phyloP scores from a whole-genome alignment of 1,140 invertebrate genomes.

The Drosophila dunni region DNA sequence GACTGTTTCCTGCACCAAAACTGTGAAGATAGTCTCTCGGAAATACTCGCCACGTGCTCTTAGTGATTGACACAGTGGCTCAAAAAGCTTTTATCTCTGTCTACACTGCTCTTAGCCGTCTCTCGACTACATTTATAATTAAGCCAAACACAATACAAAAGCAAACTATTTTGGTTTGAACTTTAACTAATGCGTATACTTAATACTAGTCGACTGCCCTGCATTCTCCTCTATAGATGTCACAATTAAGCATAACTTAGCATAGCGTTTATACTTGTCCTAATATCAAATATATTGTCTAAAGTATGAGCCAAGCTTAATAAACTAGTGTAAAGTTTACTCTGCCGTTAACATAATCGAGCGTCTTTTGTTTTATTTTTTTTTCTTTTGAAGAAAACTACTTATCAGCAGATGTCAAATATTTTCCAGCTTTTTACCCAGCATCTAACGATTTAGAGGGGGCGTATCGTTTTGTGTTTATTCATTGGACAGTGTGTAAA shows the following conservation, averaged over 20 bases:
- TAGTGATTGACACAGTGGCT: slow-evolving; percentile 36
- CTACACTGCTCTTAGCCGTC: neutral
- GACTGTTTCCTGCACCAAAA: slow-evolving; percentile 56
- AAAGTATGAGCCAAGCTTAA: slow-evolving; percentile 14
- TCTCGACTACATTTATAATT: slow-evolving; percentile 37
- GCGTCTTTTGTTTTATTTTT: neutral
- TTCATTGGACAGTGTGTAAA: neutral
- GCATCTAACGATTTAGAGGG: neutral
- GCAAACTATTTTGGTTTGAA: slow-evolving; percentile 2
- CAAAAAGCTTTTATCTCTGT: slow-evolving; percentile 21
- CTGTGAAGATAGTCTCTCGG: slow-evolving; percentile 49
- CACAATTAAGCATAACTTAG: slow-evolving; percentile 17
- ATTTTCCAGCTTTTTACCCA: slow-evolving; percentile 1
- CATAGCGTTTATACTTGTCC: slow-evolving; percentile 3
- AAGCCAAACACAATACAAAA: slow-evolving; percentile 16
- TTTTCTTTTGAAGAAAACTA: neutral
- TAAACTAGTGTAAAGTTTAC: slow-evolving; percentile 27
- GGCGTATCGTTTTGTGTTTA: neutral
- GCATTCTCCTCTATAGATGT: slow-evolving; percentile 9
- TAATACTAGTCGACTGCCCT: slow-evolving; percentile 38
- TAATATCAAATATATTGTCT: slow-evolving; percentile 9
- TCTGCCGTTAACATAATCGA: neutral
- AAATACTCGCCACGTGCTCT: slow-evolving; percentile 58
- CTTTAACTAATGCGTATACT: slow-evolving; percentile 2
- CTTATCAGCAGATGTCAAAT: slow-evolving; percentile 18